Evolutionary conservation across 2,888 invertebrate genomes (phyloP), one percentile per base, ranked within the genome.

Genomic region (Calameuta pallipes): DNA sequence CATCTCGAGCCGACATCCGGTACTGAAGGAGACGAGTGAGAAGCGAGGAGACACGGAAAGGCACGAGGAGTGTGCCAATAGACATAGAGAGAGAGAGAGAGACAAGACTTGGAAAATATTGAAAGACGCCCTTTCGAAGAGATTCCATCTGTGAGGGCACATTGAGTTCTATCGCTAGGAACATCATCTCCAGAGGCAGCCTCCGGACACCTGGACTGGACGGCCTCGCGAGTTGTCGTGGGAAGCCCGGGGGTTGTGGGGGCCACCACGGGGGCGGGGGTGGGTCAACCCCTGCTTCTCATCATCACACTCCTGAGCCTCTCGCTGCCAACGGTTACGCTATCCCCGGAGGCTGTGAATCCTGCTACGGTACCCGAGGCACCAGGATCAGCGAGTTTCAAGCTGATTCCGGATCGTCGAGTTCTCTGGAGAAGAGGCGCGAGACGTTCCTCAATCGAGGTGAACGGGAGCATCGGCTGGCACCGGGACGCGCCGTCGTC

Each of bases 221-320:
- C 84, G 83, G 82, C 76, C 82, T 87, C 83, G 81, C 82, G 84
- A 83, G 83, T 83, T 84, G 80, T 87, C 81, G 85, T 83, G 85
- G 85, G 84, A 82, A 82, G 85, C 87, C 85, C 85, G 88, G 85
- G 87, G 85, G 83, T 87, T 87, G 86, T 85, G 86, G 83, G 86
- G 85, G 87, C 87, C 89, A 89, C 88, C 88, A 89, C 89, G 89
- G 89, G 88, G 89, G 85, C 88, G 88, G 88, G 89, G 89, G 89
- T 89, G 88, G 89, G 85, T 80, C 84, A 88, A 83, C 87, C 88
- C 89, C 88, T 89, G 89, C 89, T 89, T 86, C 85, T 89, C 87
- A 87, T 89, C 86, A 86, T 89, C 87, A 87, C 85, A 85, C 85
- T 88, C 82, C 85, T 89, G 80, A 84, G 87, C 83, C 82, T 78